A percentile compares a stretch with the other conserved stretches of the same genome.
phyloP scores from a whole-genome alignment of 1,140 invertebrate genomes.

The Cephus cinctus region DNA sequence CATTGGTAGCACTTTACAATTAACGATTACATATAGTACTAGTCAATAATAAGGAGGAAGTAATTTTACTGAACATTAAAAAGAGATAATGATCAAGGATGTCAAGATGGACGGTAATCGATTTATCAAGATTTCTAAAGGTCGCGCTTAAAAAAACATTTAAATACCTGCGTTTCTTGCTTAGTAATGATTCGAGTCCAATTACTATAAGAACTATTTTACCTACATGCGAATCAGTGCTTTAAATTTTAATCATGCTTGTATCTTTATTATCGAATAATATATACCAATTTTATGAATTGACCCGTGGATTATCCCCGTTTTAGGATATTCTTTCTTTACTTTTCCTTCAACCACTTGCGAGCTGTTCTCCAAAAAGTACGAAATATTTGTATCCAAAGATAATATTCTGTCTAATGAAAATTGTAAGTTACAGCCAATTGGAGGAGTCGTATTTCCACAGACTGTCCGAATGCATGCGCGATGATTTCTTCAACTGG shows the following conservation, averaged over 20 bases:
- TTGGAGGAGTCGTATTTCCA: too few species aligned
- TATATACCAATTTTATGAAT: constrained; percentile 6
- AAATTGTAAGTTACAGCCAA: too few species aligned
- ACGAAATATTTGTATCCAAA: not conserved
- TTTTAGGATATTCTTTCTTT: too few species aligned
- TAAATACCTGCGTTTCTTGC: not conserved
- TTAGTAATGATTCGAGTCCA: not conserved
- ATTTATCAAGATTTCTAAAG: not conserved
- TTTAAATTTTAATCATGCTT: constrained; percentile 10
- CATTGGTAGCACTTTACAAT: not conserved
- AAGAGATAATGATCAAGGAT: not conserved
- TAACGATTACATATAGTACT: not conserved
- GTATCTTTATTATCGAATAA: constrained; percentile 1
- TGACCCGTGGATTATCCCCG: too few species aligned
- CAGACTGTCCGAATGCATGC: too few species aligned
- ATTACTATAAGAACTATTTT: constrained; percentile 1
- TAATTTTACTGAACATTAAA: not conserved
- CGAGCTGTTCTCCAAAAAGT: too few species aligned
- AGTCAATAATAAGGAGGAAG: not conserved
- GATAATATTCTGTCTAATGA: not conserved
- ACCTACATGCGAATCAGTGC: not conserved
- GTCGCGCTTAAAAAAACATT: too few species aligned
- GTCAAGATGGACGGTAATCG: not conserved
- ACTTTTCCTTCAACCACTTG: too few species aligned
- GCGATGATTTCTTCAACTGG: too few species aligned